Evolutionary conservation across 1,140 invertebrate species (phyloP).

Genomic region (Philotrypesis tridentata): DNA sequence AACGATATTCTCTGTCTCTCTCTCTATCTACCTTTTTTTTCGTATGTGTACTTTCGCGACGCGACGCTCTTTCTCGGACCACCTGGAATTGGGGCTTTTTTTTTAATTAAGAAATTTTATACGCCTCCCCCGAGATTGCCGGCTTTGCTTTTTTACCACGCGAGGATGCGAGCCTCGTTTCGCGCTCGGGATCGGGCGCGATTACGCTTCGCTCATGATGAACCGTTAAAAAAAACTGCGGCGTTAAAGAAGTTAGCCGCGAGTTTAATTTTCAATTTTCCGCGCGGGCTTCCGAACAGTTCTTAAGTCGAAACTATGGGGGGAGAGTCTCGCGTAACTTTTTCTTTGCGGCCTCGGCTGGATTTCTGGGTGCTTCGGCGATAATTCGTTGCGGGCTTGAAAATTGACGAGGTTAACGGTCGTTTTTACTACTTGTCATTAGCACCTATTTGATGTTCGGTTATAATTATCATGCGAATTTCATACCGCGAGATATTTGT

Average conservation of each 20-base stretch:
- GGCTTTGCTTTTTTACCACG: neutral
- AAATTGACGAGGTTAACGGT: too few species aligned
- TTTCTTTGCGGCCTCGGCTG: neutral
- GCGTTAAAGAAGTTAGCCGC: neutral
- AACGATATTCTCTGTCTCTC: too few species aligned
- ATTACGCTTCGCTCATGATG: neutral
- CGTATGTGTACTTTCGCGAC: too few species aligned
- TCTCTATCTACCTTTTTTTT: too few species aligned
- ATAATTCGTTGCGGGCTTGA: too few species aligned
- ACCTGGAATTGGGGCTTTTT: neutral
- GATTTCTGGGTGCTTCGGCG: too few species aligned
- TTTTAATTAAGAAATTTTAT: conserved; percentile 11
- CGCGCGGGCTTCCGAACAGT: neutral
- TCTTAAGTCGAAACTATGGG: neutral
- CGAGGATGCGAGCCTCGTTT: neutral
- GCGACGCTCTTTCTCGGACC: too few species aligned
- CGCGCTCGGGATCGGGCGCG: neutral
- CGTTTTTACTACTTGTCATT: too few species aligned
- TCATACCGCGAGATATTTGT: too few species aligned
- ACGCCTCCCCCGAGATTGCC: neutral
- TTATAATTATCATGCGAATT: too few species aligned
- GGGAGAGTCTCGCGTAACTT: neutral
- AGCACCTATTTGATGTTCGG: too few species aligned
- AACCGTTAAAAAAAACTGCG: neutral
- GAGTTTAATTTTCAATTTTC: neutral